phyloP scores from a whole-genome alignment of 2,888 invertebrate species.

The Heliconius charithonia region DNA sequence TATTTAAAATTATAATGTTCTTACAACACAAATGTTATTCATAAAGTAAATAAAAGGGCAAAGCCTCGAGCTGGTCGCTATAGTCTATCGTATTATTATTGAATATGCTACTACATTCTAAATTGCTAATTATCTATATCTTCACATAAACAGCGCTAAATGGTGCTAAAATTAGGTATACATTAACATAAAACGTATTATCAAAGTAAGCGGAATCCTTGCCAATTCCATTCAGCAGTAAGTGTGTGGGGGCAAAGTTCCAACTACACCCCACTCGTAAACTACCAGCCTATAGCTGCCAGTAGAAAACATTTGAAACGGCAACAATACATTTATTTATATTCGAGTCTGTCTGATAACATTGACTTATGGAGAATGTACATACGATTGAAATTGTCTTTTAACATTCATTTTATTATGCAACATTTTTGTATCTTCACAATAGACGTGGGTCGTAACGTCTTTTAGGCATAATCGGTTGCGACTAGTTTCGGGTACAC shows the following conservation, averaged over 20 bases:
- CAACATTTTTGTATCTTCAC: background rate
- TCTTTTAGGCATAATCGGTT: too few relatives aligned
- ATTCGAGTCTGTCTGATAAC: conserved; percentile 21
- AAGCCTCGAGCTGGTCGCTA: too few relatives aligned
- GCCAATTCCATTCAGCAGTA: conserved; percentile 22
- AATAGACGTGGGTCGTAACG: too few relatives aligned
- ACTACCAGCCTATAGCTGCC: conserved; percentile 26
- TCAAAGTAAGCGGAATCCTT: conserved; percentile 18
- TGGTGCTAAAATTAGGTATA: background rate
- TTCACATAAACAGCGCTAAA: background rate
- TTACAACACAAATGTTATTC: too few relatives aligned
- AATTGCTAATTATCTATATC: background rate
- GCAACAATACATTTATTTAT: conserved; percentile 31
- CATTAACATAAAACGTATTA: conserved; percentile 14
- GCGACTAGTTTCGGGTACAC: too few relatives aligned
- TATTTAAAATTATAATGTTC: too few relatives aligned
- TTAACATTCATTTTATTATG: background rate
- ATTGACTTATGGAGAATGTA: conserved; percentile 7
- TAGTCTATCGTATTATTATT: background rate
- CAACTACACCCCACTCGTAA: conserved; percentile 17
- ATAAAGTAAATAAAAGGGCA: too few relatives aligned
- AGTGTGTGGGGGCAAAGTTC: conserved; percentile 21
- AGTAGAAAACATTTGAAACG: conserved; percentile 26
- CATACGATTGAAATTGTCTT: conserved; percentile 3
- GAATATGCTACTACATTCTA: background rate